Evolutionary conservation across 1,140 invertebrate species (phyloP).

Genomic region (Nephila pilipes): DNA sequence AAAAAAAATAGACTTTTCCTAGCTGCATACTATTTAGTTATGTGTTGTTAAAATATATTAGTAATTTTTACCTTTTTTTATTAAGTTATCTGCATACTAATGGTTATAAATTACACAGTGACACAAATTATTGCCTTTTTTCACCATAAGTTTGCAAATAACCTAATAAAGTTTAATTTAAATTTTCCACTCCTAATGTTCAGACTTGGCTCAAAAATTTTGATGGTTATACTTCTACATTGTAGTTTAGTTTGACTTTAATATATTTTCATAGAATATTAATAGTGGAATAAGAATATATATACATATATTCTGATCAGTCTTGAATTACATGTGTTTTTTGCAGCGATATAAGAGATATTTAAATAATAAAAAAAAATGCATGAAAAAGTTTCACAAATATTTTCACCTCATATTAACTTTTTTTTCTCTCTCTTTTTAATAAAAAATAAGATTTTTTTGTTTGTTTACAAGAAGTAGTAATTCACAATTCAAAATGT

Average conservation of each 20-base stretch:
- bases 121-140: neutral
- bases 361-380: neutral
- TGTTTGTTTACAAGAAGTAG: neutral
- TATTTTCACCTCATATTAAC: neutral
- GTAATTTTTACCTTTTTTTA: neutral
- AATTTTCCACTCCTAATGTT: neutral
- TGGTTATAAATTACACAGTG: neutral
- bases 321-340: slow-evolving; percentile 11
- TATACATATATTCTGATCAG: slow-evolving; percentile 28
- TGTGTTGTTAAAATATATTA: slow-evolving; percentile 33
- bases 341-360: neutral
- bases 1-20: slow-evolving; percentile 2
- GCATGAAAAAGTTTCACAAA: neutral
- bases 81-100: slow-evolving; percentile 46
- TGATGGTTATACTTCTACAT: slow-evolving; percentile 47
- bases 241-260: slow-evolving; percentile 69
- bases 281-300: slow-evolving; percentile 2
- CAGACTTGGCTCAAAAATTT: slow-evolving; percentile 64
- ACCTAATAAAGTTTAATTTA: slow-evolving; percentile 32
- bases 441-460: neutral
- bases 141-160: slow-evolving; percentile 29
- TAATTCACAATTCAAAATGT: neutral
- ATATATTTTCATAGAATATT: slow-evolving; percentile 47
- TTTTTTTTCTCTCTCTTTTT: neutral
- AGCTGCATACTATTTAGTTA: slow-evolving; percentile 61